Conservation (phyloP, 1,140 invertebrate genomes). For the Schmidtea mediterranea region DNA sequence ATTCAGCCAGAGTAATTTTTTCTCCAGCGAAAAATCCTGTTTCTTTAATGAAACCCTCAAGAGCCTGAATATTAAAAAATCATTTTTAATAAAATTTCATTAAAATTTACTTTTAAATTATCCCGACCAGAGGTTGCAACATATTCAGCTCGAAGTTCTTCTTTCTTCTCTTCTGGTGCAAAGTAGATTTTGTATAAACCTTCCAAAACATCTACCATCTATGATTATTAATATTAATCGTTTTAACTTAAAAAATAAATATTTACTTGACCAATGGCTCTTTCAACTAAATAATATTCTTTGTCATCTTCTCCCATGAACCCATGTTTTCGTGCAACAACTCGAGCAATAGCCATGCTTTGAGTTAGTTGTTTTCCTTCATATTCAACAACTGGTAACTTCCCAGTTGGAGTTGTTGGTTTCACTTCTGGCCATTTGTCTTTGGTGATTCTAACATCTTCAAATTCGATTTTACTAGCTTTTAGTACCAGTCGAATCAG, state of each 20-base stretch:
- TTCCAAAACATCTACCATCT: not conserved
- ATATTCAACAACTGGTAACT: not conserved
- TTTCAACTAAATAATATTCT: not conserved
- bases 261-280: not conserved
- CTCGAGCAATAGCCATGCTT: not conserved
- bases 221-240: no score
- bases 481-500: constrained; percentile 14
- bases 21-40: not conserved
- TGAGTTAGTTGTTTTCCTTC: not conserved
- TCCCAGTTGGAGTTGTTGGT: not conserved
- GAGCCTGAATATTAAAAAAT: no score
- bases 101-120: no score
- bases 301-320: not conserved
- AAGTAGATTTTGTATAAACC: not conserved
- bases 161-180: constrained; percentile 1
- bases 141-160: not conserved
- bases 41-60: not conserved
- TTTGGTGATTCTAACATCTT: constrained; percentile 13
- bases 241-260: no score
- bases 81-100: no score
- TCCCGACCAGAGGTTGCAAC: no score
- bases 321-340: not conserved
- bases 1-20: not conserved
- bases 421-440: constrained; percentile 15
- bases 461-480: constrained; percentile 13